phyloP scores from a whole-genome alignment of 2,113 vertebrate genomes.

The Mesocricetus auratus region DNA sequence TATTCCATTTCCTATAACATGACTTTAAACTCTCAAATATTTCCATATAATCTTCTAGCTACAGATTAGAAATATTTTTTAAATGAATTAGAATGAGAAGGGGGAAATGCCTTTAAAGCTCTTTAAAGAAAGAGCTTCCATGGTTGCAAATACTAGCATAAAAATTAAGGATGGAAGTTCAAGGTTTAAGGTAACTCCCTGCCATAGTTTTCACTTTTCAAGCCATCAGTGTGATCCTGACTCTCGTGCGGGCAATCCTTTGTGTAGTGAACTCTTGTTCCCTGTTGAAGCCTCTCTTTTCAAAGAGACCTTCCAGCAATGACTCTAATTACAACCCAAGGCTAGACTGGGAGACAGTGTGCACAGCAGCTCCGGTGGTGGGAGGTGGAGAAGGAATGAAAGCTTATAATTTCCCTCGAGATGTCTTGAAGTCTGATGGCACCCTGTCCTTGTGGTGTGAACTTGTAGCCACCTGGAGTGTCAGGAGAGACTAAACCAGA shows the following conservation, averaged over 20 bases:
- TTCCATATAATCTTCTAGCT: not conserved
- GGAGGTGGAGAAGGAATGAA: constrained; percentile 63
- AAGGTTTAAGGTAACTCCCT: not conserved
- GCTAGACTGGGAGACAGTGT: constrained; percentile 8
- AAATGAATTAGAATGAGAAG: constrained; percentile 16
- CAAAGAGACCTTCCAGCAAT: constrained; percentile 45
- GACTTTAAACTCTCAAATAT: not conserved
- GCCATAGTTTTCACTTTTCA: not conserved
- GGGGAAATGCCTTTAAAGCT: not conserved
- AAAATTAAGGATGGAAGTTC: not conserved
- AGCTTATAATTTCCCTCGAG: constrained; percentile 72
- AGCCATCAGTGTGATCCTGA: not conserved
- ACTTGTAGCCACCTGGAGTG: not conserved
- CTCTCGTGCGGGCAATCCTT: not conserved
- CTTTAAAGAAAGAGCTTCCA: not conserved
- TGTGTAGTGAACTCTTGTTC: constrained; percentile 11
- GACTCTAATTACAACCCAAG: constrained; percentile 74
- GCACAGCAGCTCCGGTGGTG: constrained; percentile 60
- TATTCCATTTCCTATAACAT: not conserved
- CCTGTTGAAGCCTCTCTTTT: constrained; percentile 61
- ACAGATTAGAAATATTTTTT: not conserved
- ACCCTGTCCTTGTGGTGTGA: constrained; percentile 41
- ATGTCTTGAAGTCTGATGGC: constrained; percentile 54
- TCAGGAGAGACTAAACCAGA: not conserved
- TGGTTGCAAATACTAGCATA: not conserved